phyloP scores from a whole-genome alignment of 2,113 vertebrate species.

The Lepisosteus oculatus region DNA sequence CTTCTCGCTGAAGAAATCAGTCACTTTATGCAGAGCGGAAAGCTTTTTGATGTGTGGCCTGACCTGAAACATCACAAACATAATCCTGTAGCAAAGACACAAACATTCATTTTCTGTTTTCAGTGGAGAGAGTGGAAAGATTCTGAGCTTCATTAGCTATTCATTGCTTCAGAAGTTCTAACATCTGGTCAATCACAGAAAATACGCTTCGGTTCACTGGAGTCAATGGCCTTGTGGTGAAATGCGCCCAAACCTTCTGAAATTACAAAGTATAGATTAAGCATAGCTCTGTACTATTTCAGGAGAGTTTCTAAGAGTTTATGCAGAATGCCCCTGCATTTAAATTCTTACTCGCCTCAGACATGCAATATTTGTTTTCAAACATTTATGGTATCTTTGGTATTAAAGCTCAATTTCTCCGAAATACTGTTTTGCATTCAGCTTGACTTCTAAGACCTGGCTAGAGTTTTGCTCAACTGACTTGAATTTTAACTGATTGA shows the following conservation, averaged over 20 bases:
- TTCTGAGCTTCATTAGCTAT: constrained; percentile 49
- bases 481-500: no score
- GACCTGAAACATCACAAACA: constrained; percentile 18
- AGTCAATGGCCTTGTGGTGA: constrained; percentile 14
- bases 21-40: constrained; percentile 5
- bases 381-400: no score
- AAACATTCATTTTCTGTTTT: constrained; percentile 24
- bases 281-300: background rate
- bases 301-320: no score
- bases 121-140: constrained; percentile 24
- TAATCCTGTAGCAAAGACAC: constrained; percentile 19
- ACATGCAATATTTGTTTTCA: no score
- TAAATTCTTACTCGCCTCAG: no score
- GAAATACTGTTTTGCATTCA: no score
- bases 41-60: constrained; percentile 18
- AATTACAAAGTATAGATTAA: constrained; percentile 16
- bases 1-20: constrained; percentile 1
- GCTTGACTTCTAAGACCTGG: no score
- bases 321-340: no score
- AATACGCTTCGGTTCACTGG: constrained; percentile 39
- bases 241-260: constrained; percentile 22
- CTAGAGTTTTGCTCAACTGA: no score
- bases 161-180: constrained; percentile 48
- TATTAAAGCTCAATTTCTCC: no score
- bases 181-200: constrained; percentile 51